These are phyloP conservation scores for Craseonycteris thonglongyai DNA, from an alignment of 2,113 vertebrate species.

Conservation along the genomic window DNA sequence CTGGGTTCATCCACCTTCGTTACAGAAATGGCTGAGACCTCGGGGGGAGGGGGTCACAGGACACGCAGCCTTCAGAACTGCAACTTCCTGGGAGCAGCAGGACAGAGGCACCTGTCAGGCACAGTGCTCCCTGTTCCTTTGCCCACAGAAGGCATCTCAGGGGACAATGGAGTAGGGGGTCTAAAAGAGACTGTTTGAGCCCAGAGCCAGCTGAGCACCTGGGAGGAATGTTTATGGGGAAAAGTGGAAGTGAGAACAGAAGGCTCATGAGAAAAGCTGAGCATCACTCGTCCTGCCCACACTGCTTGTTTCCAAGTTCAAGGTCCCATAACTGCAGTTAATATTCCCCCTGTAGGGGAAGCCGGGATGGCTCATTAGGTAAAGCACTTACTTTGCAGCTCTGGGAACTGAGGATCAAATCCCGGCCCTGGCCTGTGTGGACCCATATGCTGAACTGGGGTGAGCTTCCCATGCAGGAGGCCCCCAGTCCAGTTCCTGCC, in stretches of 20 bases:
- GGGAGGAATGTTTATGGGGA: background rate
- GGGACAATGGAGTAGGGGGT: too few relatives aligned
- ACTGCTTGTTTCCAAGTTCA: background rate
- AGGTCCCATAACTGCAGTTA: background rate
- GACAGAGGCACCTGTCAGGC: background rate
- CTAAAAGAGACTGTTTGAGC: background rate
- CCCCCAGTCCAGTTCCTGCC: too few relatives aligned
- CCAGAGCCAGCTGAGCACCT: background rate
- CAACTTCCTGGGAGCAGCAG: background rate
- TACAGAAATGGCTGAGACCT: background rate
- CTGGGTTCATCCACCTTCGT: background rate
- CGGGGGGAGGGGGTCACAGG: too few relatives aligned
- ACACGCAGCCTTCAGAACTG: background rate
- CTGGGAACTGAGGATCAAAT: too few relatives aligned
- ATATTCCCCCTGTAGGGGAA: accelerated
- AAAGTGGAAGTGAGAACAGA: background rate
- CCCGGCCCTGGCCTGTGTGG: too few relatives aligned
- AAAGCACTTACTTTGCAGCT: too few relatives aligned
- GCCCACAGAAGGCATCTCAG: background rate
- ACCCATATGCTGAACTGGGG: too few relatives aligned
- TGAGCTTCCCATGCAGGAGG: too few relatives aligned
- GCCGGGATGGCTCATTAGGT: too few relatives aligned
- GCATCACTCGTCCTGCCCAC: accelerated
- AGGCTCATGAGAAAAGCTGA: background rate
- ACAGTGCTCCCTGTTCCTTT: background rate